These are phyloP conservation scores for Pocota personata DNA, from an alignment of 2,888 invertebrate species.

Conservation along the genomic window DNA sequence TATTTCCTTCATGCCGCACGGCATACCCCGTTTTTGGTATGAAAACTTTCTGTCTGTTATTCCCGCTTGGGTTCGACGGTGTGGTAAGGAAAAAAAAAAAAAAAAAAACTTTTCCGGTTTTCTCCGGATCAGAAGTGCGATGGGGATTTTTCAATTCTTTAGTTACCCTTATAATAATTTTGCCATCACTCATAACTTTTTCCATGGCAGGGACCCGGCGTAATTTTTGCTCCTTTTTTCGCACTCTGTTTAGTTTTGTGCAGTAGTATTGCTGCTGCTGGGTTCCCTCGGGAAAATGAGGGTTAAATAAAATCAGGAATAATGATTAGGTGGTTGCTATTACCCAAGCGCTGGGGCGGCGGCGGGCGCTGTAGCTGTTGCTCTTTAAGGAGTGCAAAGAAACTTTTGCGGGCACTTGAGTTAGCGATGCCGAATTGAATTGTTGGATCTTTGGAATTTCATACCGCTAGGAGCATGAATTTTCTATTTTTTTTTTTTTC, in stretches of 20 bases:
- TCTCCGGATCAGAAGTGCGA: conserved; percentile 64
- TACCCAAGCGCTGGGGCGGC: conserved; percentile 15
- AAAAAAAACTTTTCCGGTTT: conserved; percentile 23
- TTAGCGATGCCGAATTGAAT: conserved; percentile 60
- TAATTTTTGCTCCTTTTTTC: conserved; percentile 44
- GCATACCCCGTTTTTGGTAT: neutral
- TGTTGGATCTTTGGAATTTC: conserved; percentile 38
- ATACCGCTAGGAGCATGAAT: conserved; percentile 33
- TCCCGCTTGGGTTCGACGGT: neutral
- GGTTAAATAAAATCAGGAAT: conserved; percentile 71
- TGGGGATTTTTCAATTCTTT: conserved; percentile 70
- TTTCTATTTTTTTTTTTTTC: conserved; percentile 28
- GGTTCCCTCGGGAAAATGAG: conserved; percentile 35
- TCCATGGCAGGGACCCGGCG: neutral
- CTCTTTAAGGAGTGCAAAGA: conserved; percentile 25
- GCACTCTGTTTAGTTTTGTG: conserved; percentile 31
- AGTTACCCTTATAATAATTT: conserved; percentile 72
- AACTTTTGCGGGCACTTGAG: conserved; percentile 68
- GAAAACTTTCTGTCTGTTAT: conserved; percentile 33
- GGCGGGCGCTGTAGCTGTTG: conserved; percentile 16
- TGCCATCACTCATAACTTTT: conserved; percentile 70
- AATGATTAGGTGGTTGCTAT: conserved; percentile 63
- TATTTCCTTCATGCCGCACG: conserved; percentile 15
- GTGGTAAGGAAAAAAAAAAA: neutral
- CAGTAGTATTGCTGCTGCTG: neutral